These are phyloP conservation scores for Lasioglossum vierecki DNA, from an alignment of 2,888 invertebrate species.

Conservation along the genomic window DNA sequence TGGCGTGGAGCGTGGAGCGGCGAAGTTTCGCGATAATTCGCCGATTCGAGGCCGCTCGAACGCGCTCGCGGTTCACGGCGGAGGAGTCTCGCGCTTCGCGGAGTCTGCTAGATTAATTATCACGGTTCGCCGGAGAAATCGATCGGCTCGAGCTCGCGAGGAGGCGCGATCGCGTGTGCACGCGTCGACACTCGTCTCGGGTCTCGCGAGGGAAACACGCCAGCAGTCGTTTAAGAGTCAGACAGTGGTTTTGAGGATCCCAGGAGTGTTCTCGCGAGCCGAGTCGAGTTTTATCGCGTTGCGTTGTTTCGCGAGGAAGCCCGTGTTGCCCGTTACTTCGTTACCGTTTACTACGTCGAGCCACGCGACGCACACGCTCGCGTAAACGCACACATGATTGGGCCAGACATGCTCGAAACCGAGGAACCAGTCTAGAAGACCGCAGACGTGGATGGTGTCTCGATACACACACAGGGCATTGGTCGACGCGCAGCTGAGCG, in stretches of 20 bases:
- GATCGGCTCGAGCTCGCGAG: constrained; percentile 8
- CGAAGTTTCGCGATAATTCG: constrained; percentile 16
- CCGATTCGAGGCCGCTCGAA: constrained; percentile 7
- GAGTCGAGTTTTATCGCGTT: neutral
- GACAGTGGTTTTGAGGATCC: constrained; percentile 25
- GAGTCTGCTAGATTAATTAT: constrained; percentile 20
- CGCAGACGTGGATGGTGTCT: constrained; percentile 1
- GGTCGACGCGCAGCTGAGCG: neutral
- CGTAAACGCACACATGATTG: neutral
- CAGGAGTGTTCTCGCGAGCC: constrained; percentile 12
- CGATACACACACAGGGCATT: neutral
- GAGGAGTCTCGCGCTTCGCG: neutral
- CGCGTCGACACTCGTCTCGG: constrained; percentile 19
- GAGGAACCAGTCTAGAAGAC: neutral
- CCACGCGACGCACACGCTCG: neutral
- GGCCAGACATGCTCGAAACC: neutral
- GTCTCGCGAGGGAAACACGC: constrained; percentile 7
- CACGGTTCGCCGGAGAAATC: constrained; percentile 21
- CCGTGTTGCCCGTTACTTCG: neutral
- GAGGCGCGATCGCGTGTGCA: constrained; percentile 23
- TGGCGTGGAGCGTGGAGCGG: neutral
- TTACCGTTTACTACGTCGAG: neutral
- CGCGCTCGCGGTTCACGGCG: constrained; percentile 8
- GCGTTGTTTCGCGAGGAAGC: neutral
- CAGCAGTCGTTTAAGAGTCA: constrained; percentile 23